These are phyloP conservation scores for Lucilia sericata DNA, from an alignment of 1,140 invertebrate genomes.

Conservation along the genomic window DNA sequence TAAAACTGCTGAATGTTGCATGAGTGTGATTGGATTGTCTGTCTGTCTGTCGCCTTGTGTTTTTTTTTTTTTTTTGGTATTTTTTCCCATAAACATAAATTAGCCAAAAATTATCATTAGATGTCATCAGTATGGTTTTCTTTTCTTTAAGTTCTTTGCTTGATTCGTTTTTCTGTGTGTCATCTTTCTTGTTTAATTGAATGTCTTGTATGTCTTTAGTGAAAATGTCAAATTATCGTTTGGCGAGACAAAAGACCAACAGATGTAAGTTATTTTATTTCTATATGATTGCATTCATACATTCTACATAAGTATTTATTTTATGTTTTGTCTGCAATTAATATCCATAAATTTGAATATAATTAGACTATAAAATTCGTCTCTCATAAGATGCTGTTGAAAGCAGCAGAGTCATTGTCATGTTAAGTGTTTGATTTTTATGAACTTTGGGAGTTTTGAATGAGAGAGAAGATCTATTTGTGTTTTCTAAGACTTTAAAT, in stretches of 20 bases:
- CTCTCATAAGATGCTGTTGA: not conserved
- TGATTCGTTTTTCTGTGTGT: not conserved
- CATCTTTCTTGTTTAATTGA: slow-evolving; percentile 29
- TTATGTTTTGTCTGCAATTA: slow-evolving; percentile 1
- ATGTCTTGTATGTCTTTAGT: slow-evolving; percentile 40
- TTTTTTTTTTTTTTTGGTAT: not conserved
- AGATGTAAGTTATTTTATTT: slow-evolving; percentile 34
- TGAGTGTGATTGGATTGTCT: not conserved
- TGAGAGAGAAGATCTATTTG: too few relatives aligned
- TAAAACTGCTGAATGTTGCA: not conserved
- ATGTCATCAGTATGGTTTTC: slow-evolving; percentile 35
- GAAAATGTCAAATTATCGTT: slow-evolving; percentile 41
- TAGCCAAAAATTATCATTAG: slow-evolving; percentile 44
- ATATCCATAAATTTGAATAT: slow-evolving; percentile 29
- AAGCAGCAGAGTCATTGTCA: not conserved
- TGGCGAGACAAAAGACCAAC: slow-evolving; percentile 38
- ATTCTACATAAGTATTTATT: not conserved
- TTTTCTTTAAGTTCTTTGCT: not conserved
- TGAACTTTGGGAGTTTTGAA: not conserved
- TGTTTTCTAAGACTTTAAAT: too few relatives aligned
- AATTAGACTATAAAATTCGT: slow-evolving; percentile 6
- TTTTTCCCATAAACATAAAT: slow-evolving; percentile 30
- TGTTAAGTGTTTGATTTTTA: not conserved
- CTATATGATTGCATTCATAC: not conserved
- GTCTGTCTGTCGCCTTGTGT: not conserved